These are phyloP conservation scores for Lordiphosa stackelbergi DNA, from an alignment of 1,140 invertebrate genomes.

Conservation along the genomic window DNA sequence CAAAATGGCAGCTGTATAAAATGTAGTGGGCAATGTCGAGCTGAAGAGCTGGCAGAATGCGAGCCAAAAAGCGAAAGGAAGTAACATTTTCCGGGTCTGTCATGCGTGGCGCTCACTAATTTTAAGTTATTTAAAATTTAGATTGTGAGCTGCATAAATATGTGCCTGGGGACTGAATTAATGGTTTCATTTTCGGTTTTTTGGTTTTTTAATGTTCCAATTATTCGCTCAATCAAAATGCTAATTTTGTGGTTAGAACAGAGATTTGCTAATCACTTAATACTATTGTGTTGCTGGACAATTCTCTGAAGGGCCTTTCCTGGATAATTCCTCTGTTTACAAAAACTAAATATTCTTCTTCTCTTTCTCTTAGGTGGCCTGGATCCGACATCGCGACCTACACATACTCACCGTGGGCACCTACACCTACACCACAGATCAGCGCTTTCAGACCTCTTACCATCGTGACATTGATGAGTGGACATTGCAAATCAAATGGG, in stretches of 20 bases:
- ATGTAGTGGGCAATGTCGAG: conserved; percentile 70
- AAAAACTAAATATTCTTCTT: background rate
- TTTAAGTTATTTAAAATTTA: conserved; percentile 64
- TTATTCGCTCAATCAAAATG: conserved; percentile 35
- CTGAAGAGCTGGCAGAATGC: conserved; percentile 46
- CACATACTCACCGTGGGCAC: conserved; percentile 88
- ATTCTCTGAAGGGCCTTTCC: no score
- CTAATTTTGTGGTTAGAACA: conserved; percentile 14
- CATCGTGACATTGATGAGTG: conserved; percentile 88
- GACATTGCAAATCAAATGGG: conserved; percentile 91
- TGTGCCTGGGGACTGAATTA: conserved; percentile 12
- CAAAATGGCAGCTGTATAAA: conserved; percentile 39
- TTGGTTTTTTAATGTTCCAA: background rate
- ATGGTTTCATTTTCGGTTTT: conserved; percentile 8
- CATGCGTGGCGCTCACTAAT: conserved; percentile 71
- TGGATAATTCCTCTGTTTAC: no score
- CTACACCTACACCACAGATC: conserved; percentile 90
- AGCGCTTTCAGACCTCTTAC: conserved; percentile 87
- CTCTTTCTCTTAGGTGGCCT: conserved; percentile 75
- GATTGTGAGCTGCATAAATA: conserved; percentile 62
- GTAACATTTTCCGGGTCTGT: conserved; percentile 67
- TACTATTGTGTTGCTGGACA: no score
- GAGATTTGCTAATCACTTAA: no score
- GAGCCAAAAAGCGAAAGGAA: conserved; percentile 25
- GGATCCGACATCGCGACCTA: conserved; percentile 88